phyloP scores from a whole-genome alignment of 2,797 vertebrate species.

The Megalops cyprinoides region DNA sequence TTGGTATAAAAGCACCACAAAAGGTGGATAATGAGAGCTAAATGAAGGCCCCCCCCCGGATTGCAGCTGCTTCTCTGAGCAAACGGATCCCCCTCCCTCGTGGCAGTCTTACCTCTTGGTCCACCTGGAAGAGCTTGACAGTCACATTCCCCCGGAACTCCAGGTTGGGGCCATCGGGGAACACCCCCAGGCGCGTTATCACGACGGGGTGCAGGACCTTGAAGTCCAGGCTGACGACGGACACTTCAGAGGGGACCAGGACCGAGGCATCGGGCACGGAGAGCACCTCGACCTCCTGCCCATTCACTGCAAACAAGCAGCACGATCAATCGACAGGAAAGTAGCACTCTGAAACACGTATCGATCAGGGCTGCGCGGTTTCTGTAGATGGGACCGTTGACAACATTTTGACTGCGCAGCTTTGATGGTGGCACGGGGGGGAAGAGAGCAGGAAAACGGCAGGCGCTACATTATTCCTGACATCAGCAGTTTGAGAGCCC shows the following conservation, averaged over 20 bases:
- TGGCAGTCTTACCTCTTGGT: conserved; percentile 82
- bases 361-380: neutral
- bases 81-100: neutral
- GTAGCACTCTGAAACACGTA: conserved; percentile 25
- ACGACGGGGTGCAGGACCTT: conserved; percentile 92
- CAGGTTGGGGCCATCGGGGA: conserved; percentile 71
- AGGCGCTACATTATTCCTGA: conserved; percentile 42
- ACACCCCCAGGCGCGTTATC: conserved; percentile 90
- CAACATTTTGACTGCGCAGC: conserved; percentile 4
- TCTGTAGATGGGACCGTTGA: conserved; percentile 43
- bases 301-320: conserved; percentile 50
- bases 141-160: conserved; percentile 88
- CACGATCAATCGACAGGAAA: neutral
- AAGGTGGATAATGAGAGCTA: too few species aligned
- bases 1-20: neutral
- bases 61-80: too few species aligned
- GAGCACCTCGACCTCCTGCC: conserved; percentile 84
- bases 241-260: conserved; percentile 76
- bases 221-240: conserved; percentile 87
- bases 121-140: conserved; percentile 89
- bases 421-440: neutral
- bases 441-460: neutral
- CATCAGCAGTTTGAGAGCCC: conserved; percentile 63
- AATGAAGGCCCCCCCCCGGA: neutral
- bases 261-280: conserved; percentile 69